Conservation (phyloP, 2,888 invertebrate species). For the Sthenelais limicola region DNA sequence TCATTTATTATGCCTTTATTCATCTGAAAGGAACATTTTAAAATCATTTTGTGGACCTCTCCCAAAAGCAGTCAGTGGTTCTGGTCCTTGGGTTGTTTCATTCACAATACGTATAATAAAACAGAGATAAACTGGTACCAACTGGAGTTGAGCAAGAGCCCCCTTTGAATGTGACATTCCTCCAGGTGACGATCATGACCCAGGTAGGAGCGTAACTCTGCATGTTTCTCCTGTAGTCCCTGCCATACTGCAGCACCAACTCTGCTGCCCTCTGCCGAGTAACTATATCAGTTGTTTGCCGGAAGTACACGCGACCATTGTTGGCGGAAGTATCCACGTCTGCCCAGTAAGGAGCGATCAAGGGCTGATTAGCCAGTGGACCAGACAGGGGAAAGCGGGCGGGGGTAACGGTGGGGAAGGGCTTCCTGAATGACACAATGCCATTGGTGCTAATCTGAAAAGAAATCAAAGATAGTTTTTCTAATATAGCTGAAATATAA, state of each 20-base stretch:
- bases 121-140: not conserved
- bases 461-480: too few relatives aligned
- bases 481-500: too few relatives aligned
- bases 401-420: not conserved
- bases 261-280: not conserved
- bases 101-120: too few relatives aligned
- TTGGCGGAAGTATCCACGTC: not conserved
- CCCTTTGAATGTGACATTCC: conserved; percentile 3
- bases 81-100: too few relatives aligned
- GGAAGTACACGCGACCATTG: conserved; percentile 4
- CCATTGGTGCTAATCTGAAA: not conserved
- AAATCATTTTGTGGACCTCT: too few relatives aligned
- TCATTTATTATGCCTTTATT: too few relatives aligned
- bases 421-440: not conserved
- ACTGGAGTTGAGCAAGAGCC: conserved; percentile 1
- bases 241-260: not conserved
- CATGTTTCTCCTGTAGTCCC: not conserved
- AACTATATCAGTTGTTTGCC: not conserved
- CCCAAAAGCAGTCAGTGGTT: too few relatives aligned
- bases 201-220: not conserved
- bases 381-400: not conserved
- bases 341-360: conserved; percentile 15
- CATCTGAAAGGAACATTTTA: too few relatives aligned
- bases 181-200: not conserved
- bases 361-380: not conserved